phyloP scores from a whole-genome alignment of 2,797 vertebrate genomes.

The Tiaroga cobitis region DNA sequence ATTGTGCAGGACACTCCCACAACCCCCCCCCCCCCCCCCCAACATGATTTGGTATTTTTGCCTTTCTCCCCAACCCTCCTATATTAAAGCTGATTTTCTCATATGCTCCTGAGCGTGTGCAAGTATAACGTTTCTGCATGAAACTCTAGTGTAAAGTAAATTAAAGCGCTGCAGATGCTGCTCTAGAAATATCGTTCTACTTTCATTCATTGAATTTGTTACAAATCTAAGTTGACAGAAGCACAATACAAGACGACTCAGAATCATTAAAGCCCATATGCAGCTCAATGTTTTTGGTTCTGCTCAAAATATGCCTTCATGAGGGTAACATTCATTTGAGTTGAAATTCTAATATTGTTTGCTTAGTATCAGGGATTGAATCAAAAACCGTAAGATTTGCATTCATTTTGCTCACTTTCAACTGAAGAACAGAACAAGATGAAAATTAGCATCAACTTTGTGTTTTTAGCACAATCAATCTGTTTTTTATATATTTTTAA shows the following conservation, averaged over 20 bases:
- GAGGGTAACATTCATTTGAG: neutral
- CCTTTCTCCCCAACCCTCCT: conserved; percentile 75
- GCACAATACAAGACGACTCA: neutral
- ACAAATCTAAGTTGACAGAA: neutral
- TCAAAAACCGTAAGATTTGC: neutral
- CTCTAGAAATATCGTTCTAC: neutral
- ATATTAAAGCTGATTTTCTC: conserved; percentile 78
- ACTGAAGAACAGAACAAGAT: neutral
- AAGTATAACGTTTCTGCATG: conserved; percentile 1
- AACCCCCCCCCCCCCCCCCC: no score
- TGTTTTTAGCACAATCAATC: neutral
- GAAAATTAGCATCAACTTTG: neutral
- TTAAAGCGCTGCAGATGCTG: neutral
- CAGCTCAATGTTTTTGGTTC: neutral
- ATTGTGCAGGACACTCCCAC: conserved; percentile 59
- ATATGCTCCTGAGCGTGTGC: neutral
- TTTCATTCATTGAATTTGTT: neutral
- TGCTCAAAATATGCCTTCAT: neutral
- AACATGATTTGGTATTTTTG: no score
- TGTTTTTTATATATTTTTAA: neutral
- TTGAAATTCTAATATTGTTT: neutral
- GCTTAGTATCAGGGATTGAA: neutral
- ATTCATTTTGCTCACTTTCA: neutral
- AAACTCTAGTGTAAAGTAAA: neutral
- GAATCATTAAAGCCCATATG: neutral